These are phyloP conservation scores for Cotesia typhae DNA, from an alignment of 1,140 invertebrate genomes.

Conservation along the genomic window DNA sequence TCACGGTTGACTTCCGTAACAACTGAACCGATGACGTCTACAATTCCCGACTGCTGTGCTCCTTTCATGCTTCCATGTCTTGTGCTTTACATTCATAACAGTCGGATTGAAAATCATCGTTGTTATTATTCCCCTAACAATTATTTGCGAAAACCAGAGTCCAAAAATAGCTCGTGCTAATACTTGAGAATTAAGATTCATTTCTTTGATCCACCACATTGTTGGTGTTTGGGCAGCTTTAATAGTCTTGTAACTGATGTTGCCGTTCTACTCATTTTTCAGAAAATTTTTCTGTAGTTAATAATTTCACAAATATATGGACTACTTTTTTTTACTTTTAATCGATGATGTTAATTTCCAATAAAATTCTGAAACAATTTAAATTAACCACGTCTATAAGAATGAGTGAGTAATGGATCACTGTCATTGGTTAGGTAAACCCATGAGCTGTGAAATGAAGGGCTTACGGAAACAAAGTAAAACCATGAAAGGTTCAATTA, in stretches of 20 bases:
- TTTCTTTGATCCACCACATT: no score
- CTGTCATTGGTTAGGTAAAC: slow-evolving; percentile 13
- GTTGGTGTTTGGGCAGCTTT: no score
- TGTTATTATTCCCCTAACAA: background rate
- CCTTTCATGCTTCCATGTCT: background rate
- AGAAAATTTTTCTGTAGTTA: no score
- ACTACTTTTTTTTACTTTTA: no score
- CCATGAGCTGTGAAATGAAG: slow-evolving; percentile 25
- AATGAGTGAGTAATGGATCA: slow-evolving; percentile 28
- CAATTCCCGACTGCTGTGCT: background rate
- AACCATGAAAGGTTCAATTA: slow-evolving; percentile 42
- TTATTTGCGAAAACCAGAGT: no score
- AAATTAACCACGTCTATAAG: background rate
- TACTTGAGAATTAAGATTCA: no score
- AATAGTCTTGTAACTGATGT: no score
- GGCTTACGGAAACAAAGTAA: slow-evolving; percentile 34
- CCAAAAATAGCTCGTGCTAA: no score
- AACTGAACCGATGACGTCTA: slow-evolving; percentile 24
- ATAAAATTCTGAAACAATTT: background rate
- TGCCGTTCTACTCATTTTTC: no score
- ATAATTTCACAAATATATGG: no score
- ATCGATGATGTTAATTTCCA: no score
- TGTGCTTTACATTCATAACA: background rate
- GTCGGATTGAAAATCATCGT: background rate
- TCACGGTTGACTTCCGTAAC: slow-evolving; percentile 14